Percentiles rank a stretch among this genome's conserved stretches.
Conservation (phyloP, 2,888 invertebrate genomes). For the Bombylius major region DNA sequence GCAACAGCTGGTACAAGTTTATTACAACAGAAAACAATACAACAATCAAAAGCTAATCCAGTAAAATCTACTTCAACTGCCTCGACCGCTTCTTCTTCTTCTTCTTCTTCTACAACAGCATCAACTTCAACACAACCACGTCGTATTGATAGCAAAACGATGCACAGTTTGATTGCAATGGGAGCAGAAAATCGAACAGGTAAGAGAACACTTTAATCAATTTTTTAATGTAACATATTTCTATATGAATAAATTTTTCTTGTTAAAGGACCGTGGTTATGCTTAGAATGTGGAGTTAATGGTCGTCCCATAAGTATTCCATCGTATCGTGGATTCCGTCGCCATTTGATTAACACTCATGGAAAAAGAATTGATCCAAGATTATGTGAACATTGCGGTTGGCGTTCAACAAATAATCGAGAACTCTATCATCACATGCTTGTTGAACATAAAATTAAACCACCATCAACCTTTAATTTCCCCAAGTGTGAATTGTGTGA, state of each 20-base stretch:
- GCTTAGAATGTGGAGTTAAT: slow-evolving; percentile 58
- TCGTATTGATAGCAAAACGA: slow-evolving; percentile 47
- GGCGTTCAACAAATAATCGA: slow-evolving; percentile 58
- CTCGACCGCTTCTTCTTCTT: slow-evolving; percentile 2
- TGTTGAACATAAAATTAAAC: slow-evolving; percentile 63
- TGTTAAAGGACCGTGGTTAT: slow-evolving; percentile 58
- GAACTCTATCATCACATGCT: slow-evolving; percentile 66
- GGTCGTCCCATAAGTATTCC: slow-evolving; percentile 58
- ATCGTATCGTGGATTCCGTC: slow-evolving; percentile 64
- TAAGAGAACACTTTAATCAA: slow-evolving; percentile 9
- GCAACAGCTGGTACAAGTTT: not conserved
- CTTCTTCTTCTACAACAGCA: slow-evolving; percentile 6
- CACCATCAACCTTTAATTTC: slow-evolving; percentile 56
- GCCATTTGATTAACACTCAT: slow-evolving; percentile 70
- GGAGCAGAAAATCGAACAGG: slow-evolving; percentile 50
- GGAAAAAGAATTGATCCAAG: slow-evolving; percentile 62
- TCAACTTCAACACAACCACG: slow-evolving; percentile 32
- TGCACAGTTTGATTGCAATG: slow-evolving; percentile 45
- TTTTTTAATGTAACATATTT: not conserved
- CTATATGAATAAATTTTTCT: not conserved
- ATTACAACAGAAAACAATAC: not conserved
- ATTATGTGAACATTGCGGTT: slow-evolving; percentile 76
- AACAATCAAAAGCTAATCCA: slow-evolving; percentile 2
- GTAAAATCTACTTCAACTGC: slow-evolving; percentile 10
- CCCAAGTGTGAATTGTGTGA: slow-evolving; percentile 67